phyloP scores from a whole-genome alignment of 92 coral and sea anemone species.

The Meandrina meandrites region DNA sequence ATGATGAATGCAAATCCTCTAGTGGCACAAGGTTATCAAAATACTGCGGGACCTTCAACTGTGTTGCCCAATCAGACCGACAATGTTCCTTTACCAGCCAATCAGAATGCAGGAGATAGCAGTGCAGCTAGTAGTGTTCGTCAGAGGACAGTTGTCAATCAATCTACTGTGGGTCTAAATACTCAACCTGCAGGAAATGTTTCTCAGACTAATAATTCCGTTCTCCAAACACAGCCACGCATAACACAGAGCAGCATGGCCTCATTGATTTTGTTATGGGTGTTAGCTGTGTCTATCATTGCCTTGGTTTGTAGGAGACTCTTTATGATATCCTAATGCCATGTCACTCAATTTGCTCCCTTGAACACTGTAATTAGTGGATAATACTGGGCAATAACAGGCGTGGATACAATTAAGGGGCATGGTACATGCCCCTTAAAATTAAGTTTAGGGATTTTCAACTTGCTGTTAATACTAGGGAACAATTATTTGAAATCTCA shows the following conservation, averaged over 20 bases:
- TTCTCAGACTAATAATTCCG: slow-evolving; percentile 25
- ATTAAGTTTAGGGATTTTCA: neutral
- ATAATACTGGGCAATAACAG: neutral
- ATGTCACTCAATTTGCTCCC: neutral
- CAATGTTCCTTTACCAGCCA: slow-evolving; percentile 23
- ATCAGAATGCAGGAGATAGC: slow-evolving; percentile 42
- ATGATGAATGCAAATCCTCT: slow-evolving; percentile 32
- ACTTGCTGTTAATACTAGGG: neutral
- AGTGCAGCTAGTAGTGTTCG: slow-evolving; percentile 32
- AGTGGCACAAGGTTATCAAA: slow-evolving; percentile 38
- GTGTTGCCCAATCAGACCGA: slow-evolving; percentile 29
- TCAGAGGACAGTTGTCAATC: slow-evolving; percentile 56
- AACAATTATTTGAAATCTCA: neutral
- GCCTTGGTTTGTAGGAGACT: slow-evolving; percentile 77
- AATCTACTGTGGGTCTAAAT: slow-evolving; percentile 15
- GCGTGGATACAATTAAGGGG: neutral
- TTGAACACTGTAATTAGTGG: neutral
- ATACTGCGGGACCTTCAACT: slow-evolving; percentile 23
- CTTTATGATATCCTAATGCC: slow-evolving; percentile 51
- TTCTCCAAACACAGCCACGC: slow-evolving; percentile 48
- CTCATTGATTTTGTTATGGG: slow-evolving; percentile 74
- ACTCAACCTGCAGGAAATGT: slow-evolving; percentile 7
- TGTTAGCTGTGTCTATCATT: slow-evolving; percentile 66
- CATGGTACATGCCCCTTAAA: neutral
- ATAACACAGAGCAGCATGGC: slow-evolving; percentile 74